Evolutionary conservation across 2,888 invertebrate genomes (phyloP), one percentile per base, ranked within the genome.

Genomic region (Caenorhabditis sp.): DNA sequence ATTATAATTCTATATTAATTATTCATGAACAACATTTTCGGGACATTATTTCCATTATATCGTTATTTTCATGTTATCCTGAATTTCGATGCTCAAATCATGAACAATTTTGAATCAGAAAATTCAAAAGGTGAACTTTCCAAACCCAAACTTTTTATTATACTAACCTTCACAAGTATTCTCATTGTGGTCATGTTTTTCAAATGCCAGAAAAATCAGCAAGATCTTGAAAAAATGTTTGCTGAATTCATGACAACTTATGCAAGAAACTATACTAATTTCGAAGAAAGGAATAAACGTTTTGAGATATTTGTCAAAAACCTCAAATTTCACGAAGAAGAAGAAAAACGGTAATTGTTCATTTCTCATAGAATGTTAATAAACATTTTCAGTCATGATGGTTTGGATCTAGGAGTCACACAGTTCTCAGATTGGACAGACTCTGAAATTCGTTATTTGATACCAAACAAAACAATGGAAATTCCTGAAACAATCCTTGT

Each of bases 361-460:
- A 14, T 2, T 7, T 7, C 4, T 31, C 5, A 43, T 12, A 17
- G 12, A 10, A 10, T 43, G 5, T 43, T 14, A 43, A 43, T 12
- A 14, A 12, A 12, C 3, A 12, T 17, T 43, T 43, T 3, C 43
- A 43, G 43, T 10, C 17, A 43, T 43, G 8, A 3, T 43, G 43
- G 43, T 3, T 17, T 43, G 3, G 43, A 43, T 14, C 43, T 43
- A 3, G 43, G 17, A 17, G 17, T 71, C 4, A 78, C 70, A 25
- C 59, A 67, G 21, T 78, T 71, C 38, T 64, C 76, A 4, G 78
- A 78, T 50, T 68, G 70, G 69, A 69, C 70, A 12, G 69, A 76
- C 25, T 56, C 56, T 1, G 78, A 78, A 36, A 31, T 78, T 25
- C 57, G 36, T 50, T 3, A 17, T 10, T 2, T 43, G 43, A 12